Evolutionary conservation across 2,113 vertebrate genomes (phyloP).

Genomic region (Okapia johnstoni): DNA sequence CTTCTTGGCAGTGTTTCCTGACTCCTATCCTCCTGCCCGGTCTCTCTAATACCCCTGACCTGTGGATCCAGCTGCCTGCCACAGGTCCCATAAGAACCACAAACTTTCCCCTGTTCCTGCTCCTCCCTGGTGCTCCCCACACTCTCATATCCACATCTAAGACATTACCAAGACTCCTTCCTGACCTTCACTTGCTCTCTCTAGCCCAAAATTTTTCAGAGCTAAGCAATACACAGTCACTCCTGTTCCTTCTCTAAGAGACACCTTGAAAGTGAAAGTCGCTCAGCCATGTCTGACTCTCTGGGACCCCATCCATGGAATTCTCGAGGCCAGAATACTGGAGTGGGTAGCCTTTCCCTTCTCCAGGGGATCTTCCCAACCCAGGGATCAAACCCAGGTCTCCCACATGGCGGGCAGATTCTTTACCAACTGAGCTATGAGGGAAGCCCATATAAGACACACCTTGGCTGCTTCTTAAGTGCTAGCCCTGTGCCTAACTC

Average conservation of each 20-base stretch:
- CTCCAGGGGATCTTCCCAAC: neutral
- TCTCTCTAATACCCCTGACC: neutral
- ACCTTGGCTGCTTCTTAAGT: neutral
- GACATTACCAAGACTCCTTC: neutral
- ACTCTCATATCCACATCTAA: neutral
- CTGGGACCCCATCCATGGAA: neutral
- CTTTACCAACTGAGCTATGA: neutral
- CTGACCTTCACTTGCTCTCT: neutral
- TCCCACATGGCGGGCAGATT: neutral
- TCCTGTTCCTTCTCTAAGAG: neutral
- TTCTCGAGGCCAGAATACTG: neutral
- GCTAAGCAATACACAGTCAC: neutral
- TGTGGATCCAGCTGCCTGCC: neutral
- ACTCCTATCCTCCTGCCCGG: neutral
- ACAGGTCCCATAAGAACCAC: neutral
- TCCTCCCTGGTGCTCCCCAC: neutral
- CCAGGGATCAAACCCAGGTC: neutral
- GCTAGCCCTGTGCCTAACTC: neutral
- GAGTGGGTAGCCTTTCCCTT: neutral
- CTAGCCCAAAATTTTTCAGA: neutral
- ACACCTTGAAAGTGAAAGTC: neutral
- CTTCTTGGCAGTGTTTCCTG: neutral
- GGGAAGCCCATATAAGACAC: neutral
- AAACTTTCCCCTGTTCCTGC: neutral
- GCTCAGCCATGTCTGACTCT: neutral